Evolutionary conservation across 2,888 invertebrate species (phyloP).

Genomic region (Crossocerus cetratus): DNA sequence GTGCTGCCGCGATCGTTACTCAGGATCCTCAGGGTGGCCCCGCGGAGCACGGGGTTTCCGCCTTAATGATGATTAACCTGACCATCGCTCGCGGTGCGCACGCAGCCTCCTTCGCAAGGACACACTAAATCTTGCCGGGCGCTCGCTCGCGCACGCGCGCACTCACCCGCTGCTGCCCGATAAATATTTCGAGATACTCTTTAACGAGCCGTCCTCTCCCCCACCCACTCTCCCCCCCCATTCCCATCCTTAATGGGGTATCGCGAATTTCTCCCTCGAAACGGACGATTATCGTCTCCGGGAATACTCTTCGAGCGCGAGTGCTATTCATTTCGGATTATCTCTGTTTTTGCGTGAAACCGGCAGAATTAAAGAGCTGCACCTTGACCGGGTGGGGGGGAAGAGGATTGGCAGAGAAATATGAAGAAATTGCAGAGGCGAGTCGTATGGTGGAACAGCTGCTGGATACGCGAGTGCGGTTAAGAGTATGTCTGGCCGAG

Average conservation of each 20-base stretch:
- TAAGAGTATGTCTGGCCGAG: too few species aligned
- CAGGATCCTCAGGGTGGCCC: slow-evolving; percentile 58
- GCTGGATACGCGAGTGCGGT: too few species aligned
- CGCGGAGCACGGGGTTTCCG: slow-evolving; percentile 48
- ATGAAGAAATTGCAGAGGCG: too few species aligned
- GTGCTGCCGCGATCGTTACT: slow-evolving; percentile 57
- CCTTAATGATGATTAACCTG: slow-evolving; percentile 66
- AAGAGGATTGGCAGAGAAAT: too few species aligned
- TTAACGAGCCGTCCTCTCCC: slow-evolving; percentile 26
- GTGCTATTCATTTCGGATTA: neutral
- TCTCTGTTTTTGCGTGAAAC: neutral
- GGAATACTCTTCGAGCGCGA: neutral
- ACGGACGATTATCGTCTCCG: neutral
- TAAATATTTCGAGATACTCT: slow-evolving; percentile 43
- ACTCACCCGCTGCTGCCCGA: slow-evolving; percentile 9
- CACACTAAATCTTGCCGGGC: slow-evolving; percentile 34
- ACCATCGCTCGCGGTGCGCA: slow-evolving; percentile 50
- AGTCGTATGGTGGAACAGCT: too few species aligned
- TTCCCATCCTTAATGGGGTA: slow-evolving; percentile 30
- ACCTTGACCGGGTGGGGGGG: too few species aligned
- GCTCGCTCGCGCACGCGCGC: neutral
- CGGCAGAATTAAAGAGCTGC: too few species aligned
- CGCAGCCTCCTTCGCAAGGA: slow-evolving; percentile 42
- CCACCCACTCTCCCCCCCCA: neutral
- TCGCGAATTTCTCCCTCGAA: slow-evolving; percentile 13